A percentile compares a stretch with the other conserved stretches of the same genome.
Evolutionary conservation across 2,797 vertebrate species (phyloP).

Genomic region (Lacerta viridis): DNA sequence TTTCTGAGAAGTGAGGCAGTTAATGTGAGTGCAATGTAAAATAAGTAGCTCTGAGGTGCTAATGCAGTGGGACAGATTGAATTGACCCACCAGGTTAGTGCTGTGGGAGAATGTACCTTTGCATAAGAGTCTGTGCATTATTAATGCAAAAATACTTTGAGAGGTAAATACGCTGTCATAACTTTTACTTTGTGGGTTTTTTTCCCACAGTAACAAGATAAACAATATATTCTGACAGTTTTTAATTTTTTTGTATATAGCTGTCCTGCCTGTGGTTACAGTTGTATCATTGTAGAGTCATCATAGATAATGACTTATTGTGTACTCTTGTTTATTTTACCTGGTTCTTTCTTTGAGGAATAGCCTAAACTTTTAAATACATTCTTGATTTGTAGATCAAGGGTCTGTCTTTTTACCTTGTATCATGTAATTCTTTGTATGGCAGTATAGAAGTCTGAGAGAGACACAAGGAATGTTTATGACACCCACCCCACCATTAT

Average conservation of each 20-base stretch:
- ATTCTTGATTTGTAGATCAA: neutral
- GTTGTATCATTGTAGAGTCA: neutral
- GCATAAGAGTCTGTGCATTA: constrained; percentile 33
- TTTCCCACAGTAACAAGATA: neutral
- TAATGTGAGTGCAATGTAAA: constrained; percentile 65
- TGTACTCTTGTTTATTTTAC: neutral
- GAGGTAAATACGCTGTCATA: neutral
- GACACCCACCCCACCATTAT: neutral
- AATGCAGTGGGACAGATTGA: constrained; percentile 64
- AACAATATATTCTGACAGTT: constrained; percentile 6
- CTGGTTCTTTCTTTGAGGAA: neutral
- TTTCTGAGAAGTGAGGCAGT: constrained; percentile 70
- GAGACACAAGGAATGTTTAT: neutral
- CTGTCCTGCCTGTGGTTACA: neutral
- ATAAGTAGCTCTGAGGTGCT: constrained; percentile 61
- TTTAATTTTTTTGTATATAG: neutral
- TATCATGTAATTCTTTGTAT: neutral
- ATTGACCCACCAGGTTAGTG: constrained; percentile 57
- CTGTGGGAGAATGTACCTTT: constrained; percentile 13
- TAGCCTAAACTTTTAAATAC: neutral
- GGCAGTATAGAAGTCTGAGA: neutral
- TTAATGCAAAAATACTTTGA: constrained; percentile 6
- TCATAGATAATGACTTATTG: neutral
- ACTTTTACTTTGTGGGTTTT: neutral
- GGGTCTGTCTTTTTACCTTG: neutral